Base-by-base conservation (phyloP, 1,140 invertebrate genomes). In the Caerostris darwini region DNA sequence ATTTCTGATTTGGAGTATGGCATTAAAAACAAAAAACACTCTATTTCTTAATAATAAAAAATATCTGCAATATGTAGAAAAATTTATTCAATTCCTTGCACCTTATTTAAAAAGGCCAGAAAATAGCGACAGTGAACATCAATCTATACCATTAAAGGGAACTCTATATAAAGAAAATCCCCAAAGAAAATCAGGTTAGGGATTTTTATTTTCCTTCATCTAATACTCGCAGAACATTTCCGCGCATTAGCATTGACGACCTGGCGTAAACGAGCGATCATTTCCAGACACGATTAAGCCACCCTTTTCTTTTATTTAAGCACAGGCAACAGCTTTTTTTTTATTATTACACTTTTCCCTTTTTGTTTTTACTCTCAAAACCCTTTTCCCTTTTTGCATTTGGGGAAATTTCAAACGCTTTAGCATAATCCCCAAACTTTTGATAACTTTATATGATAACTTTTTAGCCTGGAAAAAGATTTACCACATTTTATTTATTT, bases 401-500 rank as follows among this genome's bases (percentile, higher is more conserved):
- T 17, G 8, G 83, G 17, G 83, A 34, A 85, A 58, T 59, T 85
- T 77, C 71, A 57, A 64, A 59, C 58, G 85, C 58, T 87, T 34
- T 90, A 90, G 67, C 67, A 71, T 90, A 90, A 90, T 90, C 88
- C 88, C n/a, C n/a, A n/a, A n/a, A n/a, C n/a, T n/a, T n/a, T n/a
- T n/a, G n/a, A n/a, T n/a, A n/a, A n/a, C n/a, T n/a, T n/a, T n/a
- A n/a, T n/a, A n/a, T 57, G 53, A 71, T 53, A 34, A 90, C 34
- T 88, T 64, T 61, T 54, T 19, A 50, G 17, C 53, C 10, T 19
- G 19, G 54, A 90, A 90, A 90, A 90, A 90, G 88, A 90, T 90
- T 90, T 90, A 69, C 67, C 67, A 17, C 53, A n/a, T 77, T 86
- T 71, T 71, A 69, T 90, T 57, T 71, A 56, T 67, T 90, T 56